Base-by-base conservation (phyloP, 1,140 invertebrate genomes). In the Hyposmocoma kahamanoa region DNA sequence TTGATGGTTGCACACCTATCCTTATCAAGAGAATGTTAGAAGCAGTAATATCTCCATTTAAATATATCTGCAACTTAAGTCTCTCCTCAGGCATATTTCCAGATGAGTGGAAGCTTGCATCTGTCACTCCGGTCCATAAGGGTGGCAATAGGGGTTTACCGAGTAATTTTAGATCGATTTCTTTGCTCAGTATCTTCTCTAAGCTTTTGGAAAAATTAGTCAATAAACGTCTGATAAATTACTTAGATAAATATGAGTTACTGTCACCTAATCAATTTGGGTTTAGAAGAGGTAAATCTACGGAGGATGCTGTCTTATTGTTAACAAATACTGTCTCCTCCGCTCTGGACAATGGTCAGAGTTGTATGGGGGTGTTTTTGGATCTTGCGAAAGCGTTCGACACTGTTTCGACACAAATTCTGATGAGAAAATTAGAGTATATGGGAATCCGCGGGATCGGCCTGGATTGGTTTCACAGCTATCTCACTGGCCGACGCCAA, bases 241-340 rank as follows among this genome's bases (percentile, higher is more conserved):
- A 4, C n/a, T 9, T 41, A 19, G 38, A 41, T 8, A 15, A 43
- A 13, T 4, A 43, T 24, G 9, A 22, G 6, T 4, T 43, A 24
- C 8, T 43, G 22, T 11, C 11, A 8, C n/a, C 22, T 6, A 6
- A n/a, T n/a, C 42, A 43, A 24, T 24, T n/a, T 26, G 42, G 43
- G 10, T 46, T 46, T 20, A 46, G 43, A 18, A 17, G 19, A 30
- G 30, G 30, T 11, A 46, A 46, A 34, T 32, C 24, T 11, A 46
- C 28, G 4, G 28, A 46, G 13, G 28, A 32, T n/a, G 43, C 43
- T 32, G 18, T 18, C 24, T 3, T 10, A 18, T 2, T 4, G 2
- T 21, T 46, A 4, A 15, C 28, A 30, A 19, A 19, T n/a, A 30
- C 2, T 18, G 22, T 46, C 3, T 15, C 28, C 3, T 3, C 10